Percentiles rank a stretch among this genome's conserved stretches.
These are phyloP conservation scores for Chalcosyrphus nemorum DNA, from an alignment of 2,888 invertebrate genomes.

Conservation along the genomic window DNA sequence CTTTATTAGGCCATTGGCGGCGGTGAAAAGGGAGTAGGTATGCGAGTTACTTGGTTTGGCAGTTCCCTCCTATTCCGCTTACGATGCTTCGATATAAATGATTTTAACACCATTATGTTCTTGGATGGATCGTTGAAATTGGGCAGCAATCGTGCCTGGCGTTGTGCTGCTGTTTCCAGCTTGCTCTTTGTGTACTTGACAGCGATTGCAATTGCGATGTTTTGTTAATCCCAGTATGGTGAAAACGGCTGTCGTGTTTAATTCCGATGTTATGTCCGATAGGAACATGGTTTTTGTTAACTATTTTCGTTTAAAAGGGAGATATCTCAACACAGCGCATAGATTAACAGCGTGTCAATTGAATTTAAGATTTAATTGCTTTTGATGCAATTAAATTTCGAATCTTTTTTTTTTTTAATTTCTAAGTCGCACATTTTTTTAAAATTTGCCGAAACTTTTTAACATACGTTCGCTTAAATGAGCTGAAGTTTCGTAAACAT, in stretches of 20 bases:
- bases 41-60: background rate
- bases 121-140: slow-evolving; percentile 28
- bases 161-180: slow-evolving; percentile 30
- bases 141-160: slow-evolving; percentile 25
- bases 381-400: slow-evolving; percentile 2
- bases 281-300: slow-evolving; percentile 11
- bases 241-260: slow-evolving; percentile 60
- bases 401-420: background rate
- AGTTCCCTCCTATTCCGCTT: slow-evolving; percentile 26
- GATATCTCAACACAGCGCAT: slow-evolving; percentile 19
- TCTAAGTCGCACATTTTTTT: background rate
- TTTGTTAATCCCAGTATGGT: slow-evolving; percentile 37
- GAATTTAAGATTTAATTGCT: slow-evolving; percentile 37
- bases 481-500: too few species aligned
- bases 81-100: slow-evolving; percentile 29
- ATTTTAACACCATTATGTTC: slow-evolving; percentile 56
- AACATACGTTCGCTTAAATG: too few species aligned
- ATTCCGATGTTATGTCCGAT: slow-evolving; percentile 47
- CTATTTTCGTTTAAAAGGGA: slow-evolving; percentile 10
- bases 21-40: background rate
- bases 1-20: slow-evolving; percentile 33
- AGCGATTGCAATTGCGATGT: slow-evolving; percentile 57
- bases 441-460: too few species aligned
- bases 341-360: slow-evolving; percentile 43
- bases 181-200: slow-evolving; percentile 36